A percentile compares a stretch with the other conserved stretches of the same genome.
Evolutionary conservation across 2,797 vertebrate species (phyloP).

Genomic region (Amphiprion clarkii): DNA sequence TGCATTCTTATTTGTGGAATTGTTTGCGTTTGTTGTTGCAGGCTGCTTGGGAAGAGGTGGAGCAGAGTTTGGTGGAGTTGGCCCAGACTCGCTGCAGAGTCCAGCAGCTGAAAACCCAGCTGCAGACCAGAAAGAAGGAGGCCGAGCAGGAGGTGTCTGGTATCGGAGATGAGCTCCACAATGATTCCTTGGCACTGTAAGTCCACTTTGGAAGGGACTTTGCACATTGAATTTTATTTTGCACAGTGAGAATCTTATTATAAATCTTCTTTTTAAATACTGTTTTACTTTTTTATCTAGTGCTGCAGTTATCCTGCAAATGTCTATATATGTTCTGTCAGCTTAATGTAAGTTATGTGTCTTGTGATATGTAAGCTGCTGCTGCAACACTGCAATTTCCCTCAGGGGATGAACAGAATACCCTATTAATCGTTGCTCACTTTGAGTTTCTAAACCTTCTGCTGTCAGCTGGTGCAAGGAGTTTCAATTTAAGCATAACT

Average conservation of each 20-base stretch:
- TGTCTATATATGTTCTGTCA: too few species aligned
- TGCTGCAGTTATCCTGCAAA: too few species aligned
- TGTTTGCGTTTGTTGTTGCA: constrained; percentile 56
- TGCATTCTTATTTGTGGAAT: neutral
- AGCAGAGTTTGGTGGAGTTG: constrained; percentile 78
- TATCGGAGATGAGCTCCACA: constrained; percentile 47
- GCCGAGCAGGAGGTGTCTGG: constrained; percentile 67
- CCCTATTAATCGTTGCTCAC: too few species aligned
- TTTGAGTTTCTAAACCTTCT: neutral
- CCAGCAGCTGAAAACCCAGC: constrained; percentile 67
- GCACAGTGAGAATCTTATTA: too few species aligned
- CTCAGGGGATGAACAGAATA: too few species aligned
- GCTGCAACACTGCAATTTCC: too few species aligned
- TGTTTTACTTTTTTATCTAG: too few species aligned
- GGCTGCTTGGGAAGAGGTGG: constrained; percentile 85
- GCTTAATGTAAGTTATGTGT: too few species aligned
- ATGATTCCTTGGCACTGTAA: constrained; percentile 71
- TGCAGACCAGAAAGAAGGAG: constrained; percentile 69
- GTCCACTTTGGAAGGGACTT: neutral
- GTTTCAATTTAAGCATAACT: neutral
- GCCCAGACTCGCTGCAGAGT: constrained; percentile 71
- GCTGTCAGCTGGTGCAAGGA: accelerated
- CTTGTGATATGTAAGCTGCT: too few species aligned
- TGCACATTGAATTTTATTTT: too few species aligned
- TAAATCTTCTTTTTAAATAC: too few species aligned